Evolutionary conservation across 2,888 invertebrate genomes (phyloP).

Genomic region (Drosophila pseudotakahashii): DNA sequence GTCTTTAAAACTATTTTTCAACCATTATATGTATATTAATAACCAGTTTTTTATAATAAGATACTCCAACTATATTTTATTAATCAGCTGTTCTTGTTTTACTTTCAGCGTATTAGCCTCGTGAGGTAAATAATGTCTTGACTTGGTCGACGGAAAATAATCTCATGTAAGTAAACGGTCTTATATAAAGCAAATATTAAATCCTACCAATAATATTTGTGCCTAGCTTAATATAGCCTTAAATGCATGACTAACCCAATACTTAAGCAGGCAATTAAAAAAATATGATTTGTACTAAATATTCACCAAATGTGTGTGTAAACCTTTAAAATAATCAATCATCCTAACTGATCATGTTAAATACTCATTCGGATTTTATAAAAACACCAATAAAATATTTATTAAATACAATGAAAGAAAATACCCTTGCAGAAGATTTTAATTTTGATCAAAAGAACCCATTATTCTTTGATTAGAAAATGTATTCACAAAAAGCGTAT

Average conservation of each 20-base stretch:
- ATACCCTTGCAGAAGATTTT: constrained; percentile 26
- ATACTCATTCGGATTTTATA: neutral
- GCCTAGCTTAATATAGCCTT: constrained; percentile 31
- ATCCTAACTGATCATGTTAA: constrained; percentile 13
- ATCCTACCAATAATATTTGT: constrained; percentile 15
- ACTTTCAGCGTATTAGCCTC: constrained; percentile 27
- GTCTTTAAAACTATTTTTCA: too few species aligned
- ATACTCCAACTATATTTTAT: neutral
- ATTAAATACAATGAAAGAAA: neutral
- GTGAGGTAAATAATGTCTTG: constrained; percentile 31
- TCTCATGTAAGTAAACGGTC: constrained; percentile 25
- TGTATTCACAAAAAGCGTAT: neutral
- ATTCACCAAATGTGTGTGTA: constrained; percentile 19
- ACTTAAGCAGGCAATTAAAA: constrained; percentile 31
- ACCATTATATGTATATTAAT: too few species aligned
- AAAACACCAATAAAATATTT: neutral
- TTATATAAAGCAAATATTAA: neutral
- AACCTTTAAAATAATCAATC: constrained; percentile 15
- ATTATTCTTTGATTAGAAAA: neutral
- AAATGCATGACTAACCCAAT: constrained; percentile 32
- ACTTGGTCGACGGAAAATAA: constrained; percentile 29
- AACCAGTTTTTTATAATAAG: too few species aligned
- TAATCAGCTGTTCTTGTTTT: neutral
- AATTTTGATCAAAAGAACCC: neutral
- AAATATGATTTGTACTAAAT: constrained; percentile 17